Conservation (phyloP, 92 coral and sea anemone genomes). For the Epizoanthus ramosus region DNA sequence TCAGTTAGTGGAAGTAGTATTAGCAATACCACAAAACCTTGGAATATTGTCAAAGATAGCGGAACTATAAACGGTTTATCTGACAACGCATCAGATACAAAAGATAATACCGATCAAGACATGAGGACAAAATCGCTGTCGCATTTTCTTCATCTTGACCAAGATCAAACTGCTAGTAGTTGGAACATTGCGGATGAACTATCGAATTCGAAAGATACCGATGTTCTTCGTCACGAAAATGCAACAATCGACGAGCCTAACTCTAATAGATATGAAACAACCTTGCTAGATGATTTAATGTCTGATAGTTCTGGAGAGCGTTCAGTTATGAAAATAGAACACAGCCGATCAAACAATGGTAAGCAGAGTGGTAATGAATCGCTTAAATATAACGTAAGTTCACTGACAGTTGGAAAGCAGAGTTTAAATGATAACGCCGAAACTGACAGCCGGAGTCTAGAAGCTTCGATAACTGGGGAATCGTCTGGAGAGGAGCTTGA, state of each 20-base stretch:
- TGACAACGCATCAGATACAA: background rate
- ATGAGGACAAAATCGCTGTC: background rate
- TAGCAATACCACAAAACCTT: background rate
- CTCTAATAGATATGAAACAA: background rate
- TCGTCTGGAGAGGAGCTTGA: no score
- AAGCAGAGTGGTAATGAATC: no score
- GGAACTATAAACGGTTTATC: background rate
- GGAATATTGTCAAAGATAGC: background rate
- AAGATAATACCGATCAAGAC: background rate
- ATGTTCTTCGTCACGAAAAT: background rate
- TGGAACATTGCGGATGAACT: background rate
- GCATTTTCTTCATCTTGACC: background rate
- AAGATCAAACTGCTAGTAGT: background rate
- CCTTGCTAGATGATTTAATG: background rate
- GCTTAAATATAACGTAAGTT: no score
- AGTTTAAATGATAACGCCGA: no score
- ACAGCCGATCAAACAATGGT: no score
- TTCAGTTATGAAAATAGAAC: background rate
- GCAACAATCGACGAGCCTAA: background rate
- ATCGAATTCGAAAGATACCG: background rate
- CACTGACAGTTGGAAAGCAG: no score
- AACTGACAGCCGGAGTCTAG: no score
- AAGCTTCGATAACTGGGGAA: no score
- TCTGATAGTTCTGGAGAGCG: constrained; percentile 34
- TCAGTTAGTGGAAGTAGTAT: background rate